Evolutionary conservation across 2,888 invertebrate species (phyloP), one percentile per base, ranked within the genome.

Genomic region (Balanococcus diminutus): DNA sequence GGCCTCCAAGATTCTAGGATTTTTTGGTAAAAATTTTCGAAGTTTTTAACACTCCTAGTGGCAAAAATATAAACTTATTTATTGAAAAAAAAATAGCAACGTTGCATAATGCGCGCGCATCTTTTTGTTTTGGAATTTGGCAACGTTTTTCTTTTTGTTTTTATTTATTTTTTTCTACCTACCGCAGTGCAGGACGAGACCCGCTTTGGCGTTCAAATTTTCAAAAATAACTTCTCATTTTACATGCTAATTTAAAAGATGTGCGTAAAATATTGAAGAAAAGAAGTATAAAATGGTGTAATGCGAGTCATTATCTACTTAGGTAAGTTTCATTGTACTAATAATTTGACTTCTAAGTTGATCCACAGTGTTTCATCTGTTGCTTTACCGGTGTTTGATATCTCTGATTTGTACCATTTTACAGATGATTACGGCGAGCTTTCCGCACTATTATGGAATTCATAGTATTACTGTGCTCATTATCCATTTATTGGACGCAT

Each of bases 121-220:
- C n/a, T n/a, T n/a, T n/a, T n/a, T n/a, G n/a, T n/a, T n/a, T n/a
- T n/a, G 51, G 11, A 32, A 32, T 32, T 32, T 19, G 75, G 75
- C 75, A 75, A 75, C 75, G 75, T 75, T 25, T 67, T 67, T 22
- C 4, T 67, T 67, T 51, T 51, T 19, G 19, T 51, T 51, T 67
- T 51, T 61, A 8, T 61, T 61, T 61, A 61, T 61, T 28, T 67
- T 28, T 25, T 67, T 67, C 28, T 16, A 75, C 75, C 75, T 75
- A 75, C 75, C 75, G 75, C 75, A 75, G 31, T 3, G 32, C 22
- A n/a, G 16, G 19, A 51, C 51, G 19, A 19, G 51, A 51, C n/a
- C 75, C 75, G 75, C 32, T 75, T 75, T 75, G 31, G 6, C 72
- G 25, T 72, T 19, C 11, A 72, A 72, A 25, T 32, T 32, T 75